Percentiles rank a stretch among this genome's conserved stretches.
phyloP scores from a whole-genome alignment of 2,888 invertebrate species.

The Rhodophaea formosa region DNA sequence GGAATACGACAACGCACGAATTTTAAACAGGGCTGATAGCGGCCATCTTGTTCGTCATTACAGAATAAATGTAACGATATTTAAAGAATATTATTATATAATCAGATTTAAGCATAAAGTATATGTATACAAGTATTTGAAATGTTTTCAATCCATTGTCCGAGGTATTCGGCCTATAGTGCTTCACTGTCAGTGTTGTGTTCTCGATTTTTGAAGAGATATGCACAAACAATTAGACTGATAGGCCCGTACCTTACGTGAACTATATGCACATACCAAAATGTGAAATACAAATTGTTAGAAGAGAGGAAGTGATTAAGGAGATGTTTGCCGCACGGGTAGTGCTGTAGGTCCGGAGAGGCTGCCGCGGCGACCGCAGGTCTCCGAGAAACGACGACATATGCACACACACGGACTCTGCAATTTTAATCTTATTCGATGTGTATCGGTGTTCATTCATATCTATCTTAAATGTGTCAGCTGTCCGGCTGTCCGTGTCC shows the following conservation, averaged over 20 bases:
- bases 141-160: neutral
- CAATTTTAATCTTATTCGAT: slow-evolving; percentile 34
- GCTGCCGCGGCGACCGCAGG: neutral
- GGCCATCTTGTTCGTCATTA: slow-evolving; percentile 2
- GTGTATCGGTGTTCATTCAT: slow-evolving; percentile 45
- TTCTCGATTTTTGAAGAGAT: slow-evolving; percentile 4
- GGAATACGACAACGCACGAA: slow-evolving; percentile 12
- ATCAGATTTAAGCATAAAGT: slow-evolving; percentile 2
- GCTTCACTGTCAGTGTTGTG: slow-evolving; percentile 5
- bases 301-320: neutral
- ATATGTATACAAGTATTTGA: slow-evolving; percentile 6
- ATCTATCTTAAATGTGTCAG: slow-evolving; percentile 20
- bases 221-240: neutral
- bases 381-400: neutral
- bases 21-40: slow-evolving; percentile 13
- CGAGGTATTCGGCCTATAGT: slow-evolving; percentile 6
- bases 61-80: neutral
- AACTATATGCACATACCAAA: slow-evolving; percentile 7
- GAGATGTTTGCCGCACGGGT: neutral
- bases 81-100: slow-evolving; percentile 10
- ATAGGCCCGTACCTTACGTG: neutral
- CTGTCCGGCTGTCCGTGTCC: slow-evolving; percentile 15
- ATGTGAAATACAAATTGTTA: slow-evolving; percentile 1
- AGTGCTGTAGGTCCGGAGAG: neutral
- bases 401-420: slow-evolving; percentile 6